A percentile compares a stretch with the other conserved stretches of the same genome.
Conservation (phyloP, 2,797 vertebrate genomes). For the Tenualosa thibaudeaui region DNA sequence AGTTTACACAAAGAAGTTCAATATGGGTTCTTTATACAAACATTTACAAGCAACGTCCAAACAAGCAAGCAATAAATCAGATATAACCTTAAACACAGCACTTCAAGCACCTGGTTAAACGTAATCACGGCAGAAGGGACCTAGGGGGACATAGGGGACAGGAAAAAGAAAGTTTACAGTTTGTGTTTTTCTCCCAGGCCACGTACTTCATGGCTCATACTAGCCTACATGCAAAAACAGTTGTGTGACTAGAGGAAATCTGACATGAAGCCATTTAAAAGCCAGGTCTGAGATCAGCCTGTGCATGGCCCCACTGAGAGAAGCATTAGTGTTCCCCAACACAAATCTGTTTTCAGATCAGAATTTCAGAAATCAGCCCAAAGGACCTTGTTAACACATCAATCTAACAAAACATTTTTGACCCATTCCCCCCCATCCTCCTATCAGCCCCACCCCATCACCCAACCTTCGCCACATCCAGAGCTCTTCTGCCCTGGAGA, state of each 20-base stretch:
- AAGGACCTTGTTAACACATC: neutral
- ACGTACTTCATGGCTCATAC: neutral
- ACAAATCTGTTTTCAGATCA: slow-evolving; percentile 13
- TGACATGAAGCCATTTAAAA: no score
- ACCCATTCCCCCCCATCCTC: neutral
- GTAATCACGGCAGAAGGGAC: neutral
- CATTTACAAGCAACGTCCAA: slow-evolving; percentile 8
- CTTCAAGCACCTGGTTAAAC: neutral
- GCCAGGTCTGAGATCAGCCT: no score
- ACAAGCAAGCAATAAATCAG: neutral
- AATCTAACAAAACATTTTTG: neutral
- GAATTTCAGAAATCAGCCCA: neutral
- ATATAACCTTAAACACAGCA: neutral
- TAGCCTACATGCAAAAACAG: neutral
- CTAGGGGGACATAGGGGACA: neutral
- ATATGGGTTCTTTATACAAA: neutral
- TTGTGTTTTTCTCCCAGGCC: neutral
- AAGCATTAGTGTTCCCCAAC: neutral
- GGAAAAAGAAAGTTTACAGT: neutral
- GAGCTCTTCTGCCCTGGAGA: neutral
- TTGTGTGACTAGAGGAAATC: no score
- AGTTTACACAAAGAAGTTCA: neutral
- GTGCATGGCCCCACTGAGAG: no score
- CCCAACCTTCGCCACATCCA: neutral
- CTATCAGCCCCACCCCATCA: neutral